Conservation (phyloP, 2,888 invertebrate species). For the Cyaniris semiargus region DNA sequence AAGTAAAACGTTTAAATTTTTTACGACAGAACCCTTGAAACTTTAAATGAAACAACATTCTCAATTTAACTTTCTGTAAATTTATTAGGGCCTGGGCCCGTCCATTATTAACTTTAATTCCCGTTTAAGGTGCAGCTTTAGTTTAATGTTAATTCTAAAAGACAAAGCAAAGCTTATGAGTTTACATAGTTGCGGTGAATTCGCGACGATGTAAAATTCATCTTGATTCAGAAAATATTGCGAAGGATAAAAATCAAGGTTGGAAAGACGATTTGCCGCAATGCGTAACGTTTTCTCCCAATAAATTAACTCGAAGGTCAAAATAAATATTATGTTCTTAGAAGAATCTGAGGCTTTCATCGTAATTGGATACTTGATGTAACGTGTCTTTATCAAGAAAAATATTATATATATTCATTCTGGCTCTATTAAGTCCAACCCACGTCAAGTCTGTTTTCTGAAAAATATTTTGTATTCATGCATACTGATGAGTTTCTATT, state of each 20-base stretch:
- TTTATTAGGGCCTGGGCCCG: neutral
- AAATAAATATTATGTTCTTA: slow-evolving; percentile 45
- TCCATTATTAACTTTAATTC: neutral
- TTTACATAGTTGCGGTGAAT: neutral
- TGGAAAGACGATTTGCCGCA: slow-evolving; percentile 56
- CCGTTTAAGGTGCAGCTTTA: neutral
- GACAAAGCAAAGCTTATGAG: too few relatives aligned
- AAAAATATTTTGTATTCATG: neutral
- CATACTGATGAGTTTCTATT: neutral
- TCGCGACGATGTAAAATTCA: neutral
- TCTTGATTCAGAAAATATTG: neutral
- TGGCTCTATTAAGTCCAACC: neutral
- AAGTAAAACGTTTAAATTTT: neutral
- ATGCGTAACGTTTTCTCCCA: slow-evolving; percentile 55
- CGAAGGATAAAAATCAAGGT: slow-evolving; percentile 47
- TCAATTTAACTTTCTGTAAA: too few relatives aligned
- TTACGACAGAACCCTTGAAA: too few relatives aligned
- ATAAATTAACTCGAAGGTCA: slow-evolving; percentile 60
- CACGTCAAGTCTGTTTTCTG: neutral
- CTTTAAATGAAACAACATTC: neutral
- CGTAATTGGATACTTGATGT: slow-evolving; percentile 12
- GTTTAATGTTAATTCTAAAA: too few relatives aligned
- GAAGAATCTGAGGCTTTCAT: slow-evolving; percentile 17
- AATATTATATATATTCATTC: neutral
- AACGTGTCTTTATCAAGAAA: slow-evolving; percentile 1